A percentile compares a stretch with the other conserved stretches of the same genome.
Conservation (phyloP, 2,888 invertebrate genomes). For the Patella depressa region DNA sequence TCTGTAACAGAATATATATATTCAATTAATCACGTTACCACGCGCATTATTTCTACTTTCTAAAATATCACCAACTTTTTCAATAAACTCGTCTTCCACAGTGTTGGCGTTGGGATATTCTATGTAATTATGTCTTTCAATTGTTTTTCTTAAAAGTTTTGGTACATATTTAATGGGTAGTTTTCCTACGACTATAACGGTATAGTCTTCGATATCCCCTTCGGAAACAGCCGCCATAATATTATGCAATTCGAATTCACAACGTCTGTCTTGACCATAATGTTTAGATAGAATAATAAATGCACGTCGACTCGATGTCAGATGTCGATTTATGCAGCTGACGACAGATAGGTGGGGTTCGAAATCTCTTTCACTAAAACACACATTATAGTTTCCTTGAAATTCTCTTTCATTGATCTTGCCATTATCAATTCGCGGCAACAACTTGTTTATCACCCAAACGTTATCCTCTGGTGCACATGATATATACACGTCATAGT, state of each 20-base stretch:
- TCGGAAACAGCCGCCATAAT: slow-evolving; percentile 30
- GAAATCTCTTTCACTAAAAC: slow-evolving; percentile 40
- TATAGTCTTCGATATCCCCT: slow-evolving; percentile 34
- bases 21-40: neutral
- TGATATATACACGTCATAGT: slow-evolving; percentile 44
- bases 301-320: slow-evolving; percentile 38
- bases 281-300: slow-evolving; percentile 43
- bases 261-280: slow-evolving; percentile 36
- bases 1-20: neutral
- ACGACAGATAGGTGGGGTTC: slow-evolving; percentile 28
- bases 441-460: slow-evolving; percentile 45
- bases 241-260: slow-evolving; percentile 40
- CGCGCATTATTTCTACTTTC: neutral
- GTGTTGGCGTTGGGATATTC: slow-evolving; percentile 42
- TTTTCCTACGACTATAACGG: slow-evolving; percentile 39
- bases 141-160: slow-evolving; percentile 34
- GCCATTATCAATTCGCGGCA: slow-evolving; percentile 45
- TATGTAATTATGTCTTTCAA: slow-evolving; percentile 37
- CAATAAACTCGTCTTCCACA: slow-evolving; percentile 36
- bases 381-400: slow-evolving; percentile 44
- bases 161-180: slow-evolving; percentile 36
- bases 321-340: slow-evolving; percentile 39
- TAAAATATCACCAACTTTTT: slow-evolving; percentile 26
- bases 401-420: slow-evolving; percentile 29
- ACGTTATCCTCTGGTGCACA: slow-evolving; percentile 42